Evolutionary conservation across 2,797 vertebrate species (phyloP).

Genomic region (Arctocebus calabarensis): DNA sequence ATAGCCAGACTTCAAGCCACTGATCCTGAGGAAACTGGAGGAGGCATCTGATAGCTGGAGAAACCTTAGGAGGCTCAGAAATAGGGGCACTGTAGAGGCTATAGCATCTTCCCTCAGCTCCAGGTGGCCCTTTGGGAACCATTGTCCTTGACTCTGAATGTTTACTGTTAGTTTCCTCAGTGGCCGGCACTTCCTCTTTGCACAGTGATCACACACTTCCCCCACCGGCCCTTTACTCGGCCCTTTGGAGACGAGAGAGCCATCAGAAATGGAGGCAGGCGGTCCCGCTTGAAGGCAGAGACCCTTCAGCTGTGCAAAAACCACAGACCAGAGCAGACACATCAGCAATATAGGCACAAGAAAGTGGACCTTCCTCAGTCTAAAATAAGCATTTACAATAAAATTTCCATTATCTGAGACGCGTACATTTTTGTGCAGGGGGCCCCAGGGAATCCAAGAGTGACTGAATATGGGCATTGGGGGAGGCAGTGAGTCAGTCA

Average conservation of each 20-base stretch:
- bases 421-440: not conserved
- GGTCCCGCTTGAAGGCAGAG: not conserved
- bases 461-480: not conserved
- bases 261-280: not conserved
- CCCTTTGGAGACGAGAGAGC: not conserved
- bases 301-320: constrained; percentile 45
- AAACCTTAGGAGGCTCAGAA: constrained; percentile 38
- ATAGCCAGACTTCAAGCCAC: not conserved
- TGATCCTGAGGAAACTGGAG: constrained; percentile 52
- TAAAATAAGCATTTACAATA: constrained; percentile 62
- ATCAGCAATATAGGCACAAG: too few relatives aligned
- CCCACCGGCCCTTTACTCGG: not conserved
- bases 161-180: not conserved
- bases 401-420: constrained; percentile 66
- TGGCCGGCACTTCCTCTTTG: not conserved
- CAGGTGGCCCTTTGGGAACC: not conserved
- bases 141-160: not conserved
- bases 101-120: not conserved
- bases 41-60: constrained; percentile 16
- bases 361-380: not conserved
- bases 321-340: not conserved
- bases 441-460: constrained; percentile 46
- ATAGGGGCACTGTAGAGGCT: accelerated
- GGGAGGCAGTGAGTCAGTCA: constrained; percentile 60
- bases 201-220: not conserved